Evolutionary conservation across 1,140 invertebrate genomes (phyloP).

Genomic region (Lepidurus couesii): DNA sequence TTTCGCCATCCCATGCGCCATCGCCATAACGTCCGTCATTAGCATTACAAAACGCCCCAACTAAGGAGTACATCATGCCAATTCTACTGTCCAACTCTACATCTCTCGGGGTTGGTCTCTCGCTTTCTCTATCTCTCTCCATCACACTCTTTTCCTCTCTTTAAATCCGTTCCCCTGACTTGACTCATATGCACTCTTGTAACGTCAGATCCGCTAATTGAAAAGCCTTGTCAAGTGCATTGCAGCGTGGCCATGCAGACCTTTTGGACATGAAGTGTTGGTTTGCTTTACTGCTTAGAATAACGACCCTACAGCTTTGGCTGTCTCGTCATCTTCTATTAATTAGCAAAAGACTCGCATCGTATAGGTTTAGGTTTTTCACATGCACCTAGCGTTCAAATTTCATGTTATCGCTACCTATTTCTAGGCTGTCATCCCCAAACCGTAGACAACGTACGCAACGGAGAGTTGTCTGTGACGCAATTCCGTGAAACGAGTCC

Average conservation of each 20-base stretch:
- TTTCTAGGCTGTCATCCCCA: no score
- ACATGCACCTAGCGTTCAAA: background rate
- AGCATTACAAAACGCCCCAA: no score
- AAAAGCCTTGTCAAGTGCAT: background rate
- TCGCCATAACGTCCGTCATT: no score
- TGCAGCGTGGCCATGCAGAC: background rate
- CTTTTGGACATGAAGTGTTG: conserved; percentile 1
- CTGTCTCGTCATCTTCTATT: background rate
- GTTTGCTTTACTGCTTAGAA: conserved; percentile 11
- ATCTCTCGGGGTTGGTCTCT: no score
- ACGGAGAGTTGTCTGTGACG: no score
- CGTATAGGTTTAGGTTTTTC: background rate
- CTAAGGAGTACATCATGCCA: no score
- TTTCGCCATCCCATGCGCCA: no score
- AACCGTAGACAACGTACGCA: no score
- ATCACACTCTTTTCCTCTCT: background rate
- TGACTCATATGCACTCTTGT: background rate
- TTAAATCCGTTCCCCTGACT: background rate
- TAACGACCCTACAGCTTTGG: background rate
- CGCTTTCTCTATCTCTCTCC: no score
- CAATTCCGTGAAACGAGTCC: no score
- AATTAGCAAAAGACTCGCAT: conserved; percentile 5
- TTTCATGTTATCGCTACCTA: no score
- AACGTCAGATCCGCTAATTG: background rate
- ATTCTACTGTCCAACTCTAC: no score